These are phyloP conservation scores for Rhagoletis zephyria DNA, from an alignment of 1,140 invertebrate species.

Conservation along the genomic window DNA sequence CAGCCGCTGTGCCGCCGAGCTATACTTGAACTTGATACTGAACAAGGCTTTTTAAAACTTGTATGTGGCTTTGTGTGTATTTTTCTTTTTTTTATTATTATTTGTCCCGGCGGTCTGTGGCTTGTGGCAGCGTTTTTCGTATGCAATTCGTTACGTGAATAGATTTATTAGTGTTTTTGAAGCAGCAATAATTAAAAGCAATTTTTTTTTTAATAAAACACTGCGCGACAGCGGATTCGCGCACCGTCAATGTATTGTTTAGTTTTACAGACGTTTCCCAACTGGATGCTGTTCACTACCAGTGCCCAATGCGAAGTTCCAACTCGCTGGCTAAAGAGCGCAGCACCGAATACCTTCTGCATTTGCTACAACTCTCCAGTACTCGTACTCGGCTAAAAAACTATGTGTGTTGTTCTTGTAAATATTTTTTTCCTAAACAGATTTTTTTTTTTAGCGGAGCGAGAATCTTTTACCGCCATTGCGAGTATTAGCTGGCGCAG, in stretches of 20 bases:
- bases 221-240: background rate
- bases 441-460: conserved; percentile 2
- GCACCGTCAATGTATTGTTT: conserved; percentile 45
- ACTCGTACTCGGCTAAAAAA: background rate
- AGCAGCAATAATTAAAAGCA: conserved; percentile 1
- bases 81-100: background rate
- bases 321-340: conserved; percentile 47
- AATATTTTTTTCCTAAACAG: conserved; percentile 19
- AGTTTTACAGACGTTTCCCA: conserved; percentile 57
- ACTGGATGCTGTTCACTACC: conserved; percentile 58
- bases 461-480: background rate
- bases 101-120: background rate
- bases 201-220: background rate
- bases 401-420: conserved; percentile 6
- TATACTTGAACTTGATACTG: conserved; percentile 43
- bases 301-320: conserved; percentile 30
- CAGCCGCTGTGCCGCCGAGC: conserved; percentile 20
- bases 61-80: background rate
- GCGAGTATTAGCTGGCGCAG: background rate
- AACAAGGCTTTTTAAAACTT: conserved; percentile 3
- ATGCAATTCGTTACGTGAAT: background rate
- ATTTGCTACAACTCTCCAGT: background rate
- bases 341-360: background rate
- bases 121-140: background rate
- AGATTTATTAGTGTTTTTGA: background rate